Evolutionary conservation across 2,113 vertebrate genomes (phyloP).

Genomic region (Budorcas taxicolor): DNA sequence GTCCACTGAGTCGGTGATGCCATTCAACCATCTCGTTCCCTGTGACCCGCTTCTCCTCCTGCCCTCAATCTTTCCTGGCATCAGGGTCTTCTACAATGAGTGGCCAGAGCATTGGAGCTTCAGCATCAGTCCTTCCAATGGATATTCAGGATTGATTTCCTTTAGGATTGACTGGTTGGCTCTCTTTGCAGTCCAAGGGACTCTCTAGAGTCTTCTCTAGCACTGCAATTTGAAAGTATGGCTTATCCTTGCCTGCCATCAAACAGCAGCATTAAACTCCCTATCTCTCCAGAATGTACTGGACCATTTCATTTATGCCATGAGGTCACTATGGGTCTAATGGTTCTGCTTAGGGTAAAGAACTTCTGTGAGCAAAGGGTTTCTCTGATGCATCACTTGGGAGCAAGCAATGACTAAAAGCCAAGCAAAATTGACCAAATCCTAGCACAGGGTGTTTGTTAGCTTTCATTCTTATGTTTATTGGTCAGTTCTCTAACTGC

Average conservation of each 20-base stretch:
- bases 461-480: background rate
- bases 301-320: background rate
- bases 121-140: background rate
- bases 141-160: background rate
- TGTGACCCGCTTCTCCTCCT: background rate
- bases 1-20: background rate
- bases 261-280: background rate
- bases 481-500: background rate
- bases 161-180: background rate
- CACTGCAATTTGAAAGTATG: background rate
- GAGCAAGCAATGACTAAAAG: background rate
- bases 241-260: background rate
- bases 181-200: background rate
- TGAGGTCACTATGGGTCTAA: background rate
- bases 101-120: background rate
- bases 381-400: background rate
- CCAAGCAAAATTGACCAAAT: background rate
- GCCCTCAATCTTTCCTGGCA: background rate
- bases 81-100: background rate
- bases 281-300: background rate
- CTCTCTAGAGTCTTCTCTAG: background rate
- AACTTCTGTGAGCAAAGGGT: background rate
- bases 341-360: background rate
- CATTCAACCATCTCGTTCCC: background rate
- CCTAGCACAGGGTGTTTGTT: background rate